Base-by-base conservation (phyloP, 1,140 invertebrate species). In the Zaprionus tsacasi region DNA sequence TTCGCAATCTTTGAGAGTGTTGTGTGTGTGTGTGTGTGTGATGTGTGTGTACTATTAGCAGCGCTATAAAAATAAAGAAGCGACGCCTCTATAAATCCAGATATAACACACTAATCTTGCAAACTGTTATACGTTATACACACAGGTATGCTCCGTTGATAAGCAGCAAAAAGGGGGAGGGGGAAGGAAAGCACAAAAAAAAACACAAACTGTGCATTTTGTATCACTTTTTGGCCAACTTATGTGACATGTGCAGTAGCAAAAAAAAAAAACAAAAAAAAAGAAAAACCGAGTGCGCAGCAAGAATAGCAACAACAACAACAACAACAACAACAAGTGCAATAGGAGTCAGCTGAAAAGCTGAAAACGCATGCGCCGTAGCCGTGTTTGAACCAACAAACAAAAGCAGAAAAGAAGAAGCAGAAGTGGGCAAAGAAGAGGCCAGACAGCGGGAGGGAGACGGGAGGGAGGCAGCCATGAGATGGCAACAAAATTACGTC, bases 401-500 rank as follows among this genome's bases (percentile, higher is more conserved):
- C 55, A 68, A 52, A 36, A 54, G 52, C 6, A 66, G 57, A 1
- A 27, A 40, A 38, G 56, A 5, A 11, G 17, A n/a, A 56, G 35
- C 12, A 38, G 17, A n/a, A 56, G 35, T 6, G 27, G 36, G 12
- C 17, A 21, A 35, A 21, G 45, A 10, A 36, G 35, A 35, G 2
- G 58, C 0, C 5, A 13, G 7, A 21, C 11, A 25, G 57, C 13
- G 27, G 27, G 6, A 25, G 48, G 21, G 25, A n/a, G 35, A n/a
- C n/a, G n/a, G 11, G 5, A 55, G 21, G 6, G 10, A 12, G 12
- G 21, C 25, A 33, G 52, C 12, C 13, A 15, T 15, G 40, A 27
- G 35, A 59, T 38, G 38, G 30, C 33, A 59, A 59, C n/a, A 59
- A 52, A 74, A 69, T 69, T 65, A 61, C 58, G 65, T 69, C 65